Evolutionary conservation across 2,888 invertebrate species (phyloP), one percentile per base, ranked within the genome.

Genomic region (Hermaeophaga mercurialis): DNA sequence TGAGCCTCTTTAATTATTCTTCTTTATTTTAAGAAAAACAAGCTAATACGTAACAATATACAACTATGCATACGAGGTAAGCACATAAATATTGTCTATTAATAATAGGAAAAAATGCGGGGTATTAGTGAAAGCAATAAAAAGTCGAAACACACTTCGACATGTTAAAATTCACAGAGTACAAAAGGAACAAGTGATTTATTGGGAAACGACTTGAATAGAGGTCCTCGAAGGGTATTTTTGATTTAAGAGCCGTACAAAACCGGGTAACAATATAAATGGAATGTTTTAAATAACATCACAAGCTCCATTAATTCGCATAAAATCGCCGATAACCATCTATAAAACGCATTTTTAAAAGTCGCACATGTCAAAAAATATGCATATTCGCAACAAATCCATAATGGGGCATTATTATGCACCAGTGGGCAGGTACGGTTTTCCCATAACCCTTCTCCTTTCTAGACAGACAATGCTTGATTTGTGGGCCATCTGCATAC

Each of bases 231-330:
- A 56, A 56, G 59, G 62, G 59, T 59, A 54, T 52, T 57, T 64
- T 61, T 67, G 66, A 67, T 68, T 68, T 66, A 66, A 66, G 61
- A 63, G 67, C 64, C 64, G 46, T 58, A 55, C 7, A 58, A 47
- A 59, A 61, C n/a, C 59, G 69, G 66, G 61, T 58, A 56, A 66
- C 64, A 66, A 67, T 64, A 66, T 58, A 67, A 67, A 69, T 68
- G 64, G 66, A 61, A 66, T 73, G 70, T 71, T 72, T 71, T 69
- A 72, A 73, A 71, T 71, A 71, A 69, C 69, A 76, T 76, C 75
- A 76, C 71, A 76, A 72, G 76, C 74, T 72, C 75, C 76, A 76
- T 76, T 76, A 76, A 76, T 73, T 75, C 73, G 68, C 69, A 70
- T 73, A 70, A 74, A 75, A 75, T 75, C 67, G 59, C 45, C 66